Conservation (phyloP, 2,797 vertebrate genomes). For the Picus viridis region DNA sequence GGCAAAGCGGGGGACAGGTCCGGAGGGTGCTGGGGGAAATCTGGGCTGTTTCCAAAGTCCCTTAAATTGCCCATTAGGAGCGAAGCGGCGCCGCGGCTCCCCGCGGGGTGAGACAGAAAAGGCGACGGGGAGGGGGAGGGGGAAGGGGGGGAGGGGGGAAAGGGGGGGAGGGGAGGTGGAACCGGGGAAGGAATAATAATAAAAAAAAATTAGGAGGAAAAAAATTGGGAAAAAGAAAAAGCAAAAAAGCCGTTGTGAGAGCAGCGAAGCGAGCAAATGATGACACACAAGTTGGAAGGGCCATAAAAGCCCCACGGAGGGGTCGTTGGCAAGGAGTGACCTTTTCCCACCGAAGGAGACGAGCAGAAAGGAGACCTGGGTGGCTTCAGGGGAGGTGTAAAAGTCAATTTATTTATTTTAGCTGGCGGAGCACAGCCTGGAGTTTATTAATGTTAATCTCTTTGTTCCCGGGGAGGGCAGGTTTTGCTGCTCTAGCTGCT, state of each 20-base stretch:
- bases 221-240: not conserved
- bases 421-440: not conserved
- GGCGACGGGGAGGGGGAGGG: accelerated
- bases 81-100: not conserved
- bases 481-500: not conserved
- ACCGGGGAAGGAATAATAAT: not conserved
- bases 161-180: accelerated
- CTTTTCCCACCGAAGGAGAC: constrained; percentile 45
- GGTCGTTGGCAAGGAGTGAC: constrained; percentile 58
- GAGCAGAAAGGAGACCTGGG: constrained; percentile 21
- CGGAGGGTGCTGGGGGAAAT: not conserved
- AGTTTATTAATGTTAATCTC: not conserved
- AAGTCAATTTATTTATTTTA: constrained; percentile 45
- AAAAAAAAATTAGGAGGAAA: not conserved
- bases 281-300: constrained; percentile 52
- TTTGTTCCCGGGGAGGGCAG: not conserved
- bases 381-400: not conserved
- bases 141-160: accelerated
- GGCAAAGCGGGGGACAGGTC: not conserved
- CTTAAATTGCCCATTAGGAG: constrained; percentile 42
- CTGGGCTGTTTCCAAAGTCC: not conserved
- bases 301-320: constrained; percentile 60
- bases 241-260: not conserved
- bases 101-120: not conserved
- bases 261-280: constrained; percentile 54